Evolutionary conservation across 2,888 invertebrate species (phyloP).

Genomic region (Drosophila paramelanica): DNA sequence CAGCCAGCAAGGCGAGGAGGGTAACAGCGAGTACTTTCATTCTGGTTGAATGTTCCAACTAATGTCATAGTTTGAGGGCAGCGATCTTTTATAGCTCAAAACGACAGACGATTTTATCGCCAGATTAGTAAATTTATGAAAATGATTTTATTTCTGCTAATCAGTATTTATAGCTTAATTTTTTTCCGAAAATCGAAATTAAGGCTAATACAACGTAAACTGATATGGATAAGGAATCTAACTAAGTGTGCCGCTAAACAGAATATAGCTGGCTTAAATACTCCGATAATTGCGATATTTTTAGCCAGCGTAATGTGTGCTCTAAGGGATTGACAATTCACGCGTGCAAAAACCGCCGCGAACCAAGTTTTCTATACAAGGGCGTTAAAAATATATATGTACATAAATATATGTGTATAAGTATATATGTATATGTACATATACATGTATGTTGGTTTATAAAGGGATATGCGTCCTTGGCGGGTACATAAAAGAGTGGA

Average conservation of each 20-base stretch:
- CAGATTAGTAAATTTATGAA: slow-evolving; percentile 54
- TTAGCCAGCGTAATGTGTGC: slow-evolving; percentile 7
- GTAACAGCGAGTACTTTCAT: slow-evolving; percentile 77
- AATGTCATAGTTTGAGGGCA: not conserved
- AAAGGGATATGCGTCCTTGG: slow-evolving; percentile 54
- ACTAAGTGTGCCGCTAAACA: not conserved
- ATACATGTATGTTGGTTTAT: slow-evolving; percentile 16
- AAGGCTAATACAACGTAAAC: slow-evolving; percentile 19
- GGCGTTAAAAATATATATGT: slow-evolving; percentile 56
- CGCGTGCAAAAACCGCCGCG: slow-evolving; percentile 34
- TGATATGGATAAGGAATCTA: slow-evolving; percentile 9
- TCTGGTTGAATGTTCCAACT: slow-evolving; percentile 26
- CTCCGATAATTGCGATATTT: slow-evolving; percentile 27
- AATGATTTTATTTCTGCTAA: slow-evolving; percentile 24
- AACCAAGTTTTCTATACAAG: slow-evolving; percentile 32
- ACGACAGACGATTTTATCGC: slow-evolving; percentile 4
- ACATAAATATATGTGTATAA: not conserved
- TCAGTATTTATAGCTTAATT: slow-evolving; percentile 13
- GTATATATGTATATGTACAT: not conserved
- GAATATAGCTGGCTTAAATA: too few species aligned
- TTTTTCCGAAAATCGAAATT: slow-evolving; percentile 4
- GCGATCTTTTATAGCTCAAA: slow-evolving; percentile 50
- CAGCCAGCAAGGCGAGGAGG: slow-evolving; percentile 64
- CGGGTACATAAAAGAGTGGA: slow-evolving; percentile 29
- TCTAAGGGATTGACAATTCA: slow-evolving; percentile 35